Evolutionary conservation across 2,888 invertebrate species (phyloP).

Genomic region (Caenorhabditis doughertyi): DNA sequence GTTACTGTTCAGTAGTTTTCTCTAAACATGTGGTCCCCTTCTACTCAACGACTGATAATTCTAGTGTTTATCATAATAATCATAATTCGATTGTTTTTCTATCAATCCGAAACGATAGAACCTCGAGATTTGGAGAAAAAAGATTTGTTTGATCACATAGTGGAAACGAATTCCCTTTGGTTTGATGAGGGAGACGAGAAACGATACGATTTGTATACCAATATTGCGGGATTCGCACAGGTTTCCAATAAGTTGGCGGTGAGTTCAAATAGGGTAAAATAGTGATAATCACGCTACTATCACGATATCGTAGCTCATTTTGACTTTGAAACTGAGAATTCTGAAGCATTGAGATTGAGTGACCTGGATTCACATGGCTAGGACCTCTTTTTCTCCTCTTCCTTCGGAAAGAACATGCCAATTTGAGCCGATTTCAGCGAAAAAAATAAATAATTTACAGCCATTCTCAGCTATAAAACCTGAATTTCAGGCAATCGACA

Average conservation of each 20-base stretch:
- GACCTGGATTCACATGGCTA: too few species aligned
- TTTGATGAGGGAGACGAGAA: conserved; percentile 43
- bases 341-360: too few species aligned
- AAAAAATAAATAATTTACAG: not conserved
- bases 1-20: too few species aligned
- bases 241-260: conserved; percentile 38
- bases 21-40: conserved; percentile 41
- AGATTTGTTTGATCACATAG: conserved; percentile 36
- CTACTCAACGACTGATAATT: conserved; percentile 31
- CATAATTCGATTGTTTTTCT: conserved; percentile 17
- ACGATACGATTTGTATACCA: conserved; percentile 24
- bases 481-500: not conserved
- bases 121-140: conserved; percentile 15
- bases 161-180: conserved; percentile 37
- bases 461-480: too few species aligned
- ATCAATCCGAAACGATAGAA: not conserved
- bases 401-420: too few species aligned
- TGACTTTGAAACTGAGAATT: too few species aligned
- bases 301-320: too few species aligned
- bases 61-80: conserved; percentile 1
- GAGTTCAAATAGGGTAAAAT: not conserved
- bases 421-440: not conserved
- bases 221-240: conserved; percentile 33
- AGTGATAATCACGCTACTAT: too few species aligned
- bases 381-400: too few species aligned